Conservation (phyloP, 2,113 vertebrate genomes). For the Gymnarchus niloticus region DNA sequence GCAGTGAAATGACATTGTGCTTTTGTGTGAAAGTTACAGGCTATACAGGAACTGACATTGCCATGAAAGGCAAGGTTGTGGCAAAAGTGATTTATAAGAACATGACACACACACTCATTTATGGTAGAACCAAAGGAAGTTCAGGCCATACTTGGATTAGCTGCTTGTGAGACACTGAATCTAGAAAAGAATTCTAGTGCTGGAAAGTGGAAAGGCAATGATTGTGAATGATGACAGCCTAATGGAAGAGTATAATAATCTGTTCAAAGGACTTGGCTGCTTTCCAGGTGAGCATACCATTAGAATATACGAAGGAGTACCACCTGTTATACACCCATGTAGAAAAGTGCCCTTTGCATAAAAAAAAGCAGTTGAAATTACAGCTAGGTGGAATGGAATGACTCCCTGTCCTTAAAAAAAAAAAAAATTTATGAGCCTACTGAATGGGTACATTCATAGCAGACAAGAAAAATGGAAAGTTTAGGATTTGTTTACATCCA, state of each 20-base stretch:
- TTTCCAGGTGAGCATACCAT: constrained; percentile 20
- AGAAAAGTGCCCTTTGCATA: constrained; percentile 14
- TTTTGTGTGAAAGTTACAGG: too few relatives aligned
- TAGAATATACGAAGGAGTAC: background rate
- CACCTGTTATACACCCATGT: constrained; percentile 1
- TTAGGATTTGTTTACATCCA: background rate
- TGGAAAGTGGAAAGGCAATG: too few relatives aligned
- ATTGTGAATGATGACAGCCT: too few relatives aligned
- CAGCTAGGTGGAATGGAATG: constrained; percentile 16
- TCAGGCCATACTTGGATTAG: too few relatives aligned
- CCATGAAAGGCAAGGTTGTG: too few relatives aligned
- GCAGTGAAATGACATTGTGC: too few relatives aligned
- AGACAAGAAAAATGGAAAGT: background rate
- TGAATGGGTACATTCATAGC: constrained; percentile 5
- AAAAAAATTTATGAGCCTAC: constrained; percentile 8
- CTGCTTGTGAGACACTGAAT: too few relatives aligned
- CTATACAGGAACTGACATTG: too few relatives aligned
- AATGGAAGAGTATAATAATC: constrained; percentile 14
- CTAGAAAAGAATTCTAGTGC: too few relatives aligned
- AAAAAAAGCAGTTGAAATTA: constrained; percentile 3
- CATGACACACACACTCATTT: too few relatives aligned
- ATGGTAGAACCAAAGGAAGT: too few relatives aligned
- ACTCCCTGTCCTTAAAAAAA: background rate
- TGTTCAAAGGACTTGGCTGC: constrained; percentile 26
- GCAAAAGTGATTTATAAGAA: too few relatives aligned